Evolutionary conservation across 1,140 invertebrate genomes (phyloP).

Genomic region (Acromyrmex heyeri): DNA sequence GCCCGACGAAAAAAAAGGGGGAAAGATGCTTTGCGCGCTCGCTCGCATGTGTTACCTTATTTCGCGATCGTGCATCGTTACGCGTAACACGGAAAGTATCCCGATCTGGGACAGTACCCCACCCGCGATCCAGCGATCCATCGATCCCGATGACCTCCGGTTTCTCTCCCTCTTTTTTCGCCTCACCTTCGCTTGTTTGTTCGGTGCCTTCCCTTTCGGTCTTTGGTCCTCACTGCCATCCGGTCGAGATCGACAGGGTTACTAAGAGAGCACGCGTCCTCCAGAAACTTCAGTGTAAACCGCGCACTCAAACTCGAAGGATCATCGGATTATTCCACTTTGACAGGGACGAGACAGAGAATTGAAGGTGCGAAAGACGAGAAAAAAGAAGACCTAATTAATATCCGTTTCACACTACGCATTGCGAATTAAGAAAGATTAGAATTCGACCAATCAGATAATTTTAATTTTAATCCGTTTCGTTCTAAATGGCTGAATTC

Average conservation of each 20-base stretch:
- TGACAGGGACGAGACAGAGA: conserved; percentile 2
- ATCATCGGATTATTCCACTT: conserved; percentile 68
- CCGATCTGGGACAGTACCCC: conserved; percentile 75
- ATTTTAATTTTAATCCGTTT: too few relatives aligned
- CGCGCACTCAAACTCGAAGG: conserved; percentile 82
- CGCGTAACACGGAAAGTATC: conserved; percentile 72
- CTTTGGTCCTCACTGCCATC: conserved; percentile 79
- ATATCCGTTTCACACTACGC: neutral
- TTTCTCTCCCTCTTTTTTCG: conserved; percentile 52
- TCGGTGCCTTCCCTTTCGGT: conserved; percentile 66
- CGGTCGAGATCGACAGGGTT: conserved; percentile 77
- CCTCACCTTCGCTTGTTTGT: conserved; percentile 28
- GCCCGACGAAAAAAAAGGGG: neutral
- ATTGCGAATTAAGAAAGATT: too few relatives aligned
- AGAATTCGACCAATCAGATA: too few relatives aligned
- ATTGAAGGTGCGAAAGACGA: conserved; percentile 11
- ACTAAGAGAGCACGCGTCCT: conserved; percentile 83
- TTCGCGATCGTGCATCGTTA: conserved; percentile 42
- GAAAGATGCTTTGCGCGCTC: neutral
- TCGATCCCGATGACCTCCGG: conserved; percentile 64
- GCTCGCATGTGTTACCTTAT: conserved; percentile 4
- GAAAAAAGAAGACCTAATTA: conserved; percentile 11
- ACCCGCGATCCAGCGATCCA: conserved; percentile 67
- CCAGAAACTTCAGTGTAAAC: conserved; percentile 82
- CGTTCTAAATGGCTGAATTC: too few relatives aligned